phyloP scores from a whole-genome alignment of 2,888 invertebrate species.

The Stenolophus ochropezus region DNA sequence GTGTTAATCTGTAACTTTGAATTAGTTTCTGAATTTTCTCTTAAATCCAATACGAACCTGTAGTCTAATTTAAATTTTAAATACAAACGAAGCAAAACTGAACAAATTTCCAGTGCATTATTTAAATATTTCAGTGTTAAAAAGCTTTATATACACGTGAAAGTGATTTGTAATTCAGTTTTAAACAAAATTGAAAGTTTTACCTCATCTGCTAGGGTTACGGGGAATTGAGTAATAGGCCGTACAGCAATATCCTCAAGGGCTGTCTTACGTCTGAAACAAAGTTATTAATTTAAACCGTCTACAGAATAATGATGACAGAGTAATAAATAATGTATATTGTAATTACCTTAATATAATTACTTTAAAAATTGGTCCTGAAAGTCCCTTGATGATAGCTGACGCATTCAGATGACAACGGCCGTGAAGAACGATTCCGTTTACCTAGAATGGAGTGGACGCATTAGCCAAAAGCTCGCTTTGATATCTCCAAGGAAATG shows the following conservation, averaged over 20 bases:
- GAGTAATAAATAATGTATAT: constrained; percentile 20
- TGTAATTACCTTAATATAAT: constrained; percentile 85
- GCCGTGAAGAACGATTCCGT: constrained; percentile 94
- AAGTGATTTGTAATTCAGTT: constrained; percentile 29
- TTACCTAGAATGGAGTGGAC: constrained; percentile 79
- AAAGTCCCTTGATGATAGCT: constrained; percentile 93
- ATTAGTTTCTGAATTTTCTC: constrained; percentile 4
- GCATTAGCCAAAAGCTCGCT: constrained; percentile 44
- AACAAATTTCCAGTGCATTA: constrained; percentile 28
- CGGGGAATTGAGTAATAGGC: constrained; percentile 90
- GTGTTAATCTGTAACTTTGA: not conserved
- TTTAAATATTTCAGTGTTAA: constrained; percentile 16
- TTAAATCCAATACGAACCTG: constrained; percentile 3
- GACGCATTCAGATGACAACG: constrained; percentile 98
- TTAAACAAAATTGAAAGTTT: constrained; percentile 67
- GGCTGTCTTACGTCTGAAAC: constrained; percentile 81
- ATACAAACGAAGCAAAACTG: constrained; percentile 10
- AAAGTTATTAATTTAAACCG: constrained; percentile 38
- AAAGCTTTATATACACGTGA: constrained; percentile 46
- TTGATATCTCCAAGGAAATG: constrained; percentile 47
- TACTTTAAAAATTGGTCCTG: constrained; percentile 88
- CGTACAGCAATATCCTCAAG: constrained; percentile 91
- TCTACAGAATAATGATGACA: constrained; percentile 5
- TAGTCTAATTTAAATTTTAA: not conserved
- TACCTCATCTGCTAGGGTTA: constrained; percentile 89